These are phyloP conservation scores for Takifugu flavidus DNA, from an alignment of 2,113 vertebrate genomes.

Conservation along the genomic window DNA sequence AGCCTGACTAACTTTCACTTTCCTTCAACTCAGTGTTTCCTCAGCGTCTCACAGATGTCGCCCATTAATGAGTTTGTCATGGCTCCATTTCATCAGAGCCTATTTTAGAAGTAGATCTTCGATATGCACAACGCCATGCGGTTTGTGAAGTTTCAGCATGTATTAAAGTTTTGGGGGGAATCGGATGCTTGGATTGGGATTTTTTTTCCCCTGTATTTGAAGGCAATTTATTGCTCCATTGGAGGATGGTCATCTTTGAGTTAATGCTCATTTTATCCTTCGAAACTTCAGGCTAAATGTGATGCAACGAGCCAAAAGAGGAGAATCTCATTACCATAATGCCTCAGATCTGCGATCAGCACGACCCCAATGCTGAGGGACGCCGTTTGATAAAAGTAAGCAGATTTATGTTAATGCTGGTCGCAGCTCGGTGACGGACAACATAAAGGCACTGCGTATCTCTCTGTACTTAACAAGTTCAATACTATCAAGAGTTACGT, in stretches of 20 bases:
- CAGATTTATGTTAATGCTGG: constrained; percentile 23
- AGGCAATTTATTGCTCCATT: constrained; percentile 62
- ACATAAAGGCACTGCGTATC: constrained; percentile 19
- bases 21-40: no score
- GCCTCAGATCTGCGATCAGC: constrained; percentile 17
- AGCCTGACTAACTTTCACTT: no score
- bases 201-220: constrained; percentile 42
- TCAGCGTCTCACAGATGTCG: no score
- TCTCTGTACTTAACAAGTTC: constrained; percentile 11
- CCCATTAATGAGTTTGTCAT: no score
- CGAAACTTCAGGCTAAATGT: constrained; percentile 53
- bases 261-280: constrained; percentile 57
- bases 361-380: not conserved
- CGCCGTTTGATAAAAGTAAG: constrained; percentile 24
- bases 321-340: constrained; percentile 46
- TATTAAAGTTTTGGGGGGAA: constrained; percentile 12
- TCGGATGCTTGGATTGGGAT: constrained; percentile 42
- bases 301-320: constrained; percentile 44
- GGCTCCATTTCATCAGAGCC: constrained; percentile 16
- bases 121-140: constrained; percentile 2
- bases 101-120: constrained; percentile 29
- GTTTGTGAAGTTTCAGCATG: constrained; percentile 21
- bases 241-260: constrained; percentile 37
- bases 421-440: constrained; percentile 19
- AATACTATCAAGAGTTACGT: constrained; percentile 14